Base-by-base conservation (phyloP, 2,113 vertebrate species). In the Malurus elegans region DNA sequence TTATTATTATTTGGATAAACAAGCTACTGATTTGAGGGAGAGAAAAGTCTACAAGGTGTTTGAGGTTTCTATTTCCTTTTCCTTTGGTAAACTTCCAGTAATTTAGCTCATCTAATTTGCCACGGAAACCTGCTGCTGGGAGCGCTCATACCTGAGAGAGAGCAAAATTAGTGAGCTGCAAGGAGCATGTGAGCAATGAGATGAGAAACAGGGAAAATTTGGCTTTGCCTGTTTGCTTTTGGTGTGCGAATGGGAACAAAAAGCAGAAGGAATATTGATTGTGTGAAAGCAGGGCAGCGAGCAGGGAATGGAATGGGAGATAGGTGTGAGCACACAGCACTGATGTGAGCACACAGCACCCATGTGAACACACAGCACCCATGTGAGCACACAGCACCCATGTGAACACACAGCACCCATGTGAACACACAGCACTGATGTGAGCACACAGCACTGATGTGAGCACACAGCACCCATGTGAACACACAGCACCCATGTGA, bases 1-100 rank as follows among this genome's bases (percentile, higher is more conserved):
- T 95, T 96, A 90, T 96, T 97, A 88, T 95, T 97, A 95, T 95
- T 95, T 96, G 88, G 92, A 88, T 93, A 96, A 96, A 94, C 94
- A 94, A 88, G 87, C 91, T 94, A 95, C 95, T 88, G 87, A 94
- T 95, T 95, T 86, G 81, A 88, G 79, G 78, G 62, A 79, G 34
- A 85, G 81, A 66, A 83, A 95, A 90, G 71, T 91, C 91, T 66
- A 90, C 74, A 79, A 95, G 87, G 89, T 96, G 95, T 95, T 88
- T 91, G 95, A 94, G 93, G 87, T 93, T 85, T 96, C 91, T 88
- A 92, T 95, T 97, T 97, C 93, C 90, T 95, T 94, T 94, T 96
- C 93, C 87, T 94, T 95, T 92, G 93, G 80, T 92, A 96, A 96
- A 95, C 91, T 94, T 95, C 64, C 79, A 96, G 91, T 92, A 90